Conservation (phyloP, 2,113 vertebrate species). For the Sebastes fasciatus region DNA sequence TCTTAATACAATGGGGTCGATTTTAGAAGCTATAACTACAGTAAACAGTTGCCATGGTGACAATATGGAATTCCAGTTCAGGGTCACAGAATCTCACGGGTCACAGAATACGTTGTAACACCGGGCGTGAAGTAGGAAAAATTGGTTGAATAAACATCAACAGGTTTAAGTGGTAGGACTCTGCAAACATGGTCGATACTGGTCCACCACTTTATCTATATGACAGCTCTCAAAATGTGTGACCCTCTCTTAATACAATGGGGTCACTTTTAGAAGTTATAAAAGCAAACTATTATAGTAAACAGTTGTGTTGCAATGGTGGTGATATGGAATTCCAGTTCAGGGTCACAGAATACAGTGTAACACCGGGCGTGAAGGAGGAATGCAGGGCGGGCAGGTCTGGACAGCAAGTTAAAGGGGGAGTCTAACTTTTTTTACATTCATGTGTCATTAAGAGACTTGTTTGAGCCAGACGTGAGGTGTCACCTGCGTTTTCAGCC, state of each 20-base stretch:
- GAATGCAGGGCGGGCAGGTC: constrained; percentile 48
- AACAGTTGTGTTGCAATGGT: background rate
- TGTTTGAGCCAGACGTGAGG: background rate
- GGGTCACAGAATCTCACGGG: constrained; percentile 13
- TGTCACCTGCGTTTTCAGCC: constrained; percentile 10
- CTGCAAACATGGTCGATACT: background rate
- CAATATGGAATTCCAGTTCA: background rate
- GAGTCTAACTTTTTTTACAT: background rate
- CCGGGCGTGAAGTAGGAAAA: constrained; percentile 11
- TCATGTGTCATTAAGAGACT: background rate
- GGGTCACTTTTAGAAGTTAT: background rate
- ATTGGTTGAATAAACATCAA: background rate
- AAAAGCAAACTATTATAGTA: too few species aligned
- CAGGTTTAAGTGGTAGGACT: constrained; percentile 4
- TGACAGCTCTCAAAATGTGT: background rate
- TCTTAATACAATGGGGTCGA: background rate
- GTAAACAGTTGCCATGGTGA: background rate
- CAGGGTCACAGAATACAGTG: background rate
- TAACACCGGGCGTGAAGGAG: constrained; percentile 2
- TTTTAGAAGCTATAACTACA: background rate
- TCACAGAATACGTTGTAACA: background rate
- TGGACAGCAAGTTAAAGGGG: background rate
- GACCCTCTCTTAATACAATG: background rate
- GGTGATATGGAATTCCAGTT: background rate
- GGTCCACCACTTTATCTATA: background rate